These are phyloP conservation scores for Ophion obscuratus DNA, from an alignment of 2,888 invertebrate species.

Conservation along the genomic window DNA sequence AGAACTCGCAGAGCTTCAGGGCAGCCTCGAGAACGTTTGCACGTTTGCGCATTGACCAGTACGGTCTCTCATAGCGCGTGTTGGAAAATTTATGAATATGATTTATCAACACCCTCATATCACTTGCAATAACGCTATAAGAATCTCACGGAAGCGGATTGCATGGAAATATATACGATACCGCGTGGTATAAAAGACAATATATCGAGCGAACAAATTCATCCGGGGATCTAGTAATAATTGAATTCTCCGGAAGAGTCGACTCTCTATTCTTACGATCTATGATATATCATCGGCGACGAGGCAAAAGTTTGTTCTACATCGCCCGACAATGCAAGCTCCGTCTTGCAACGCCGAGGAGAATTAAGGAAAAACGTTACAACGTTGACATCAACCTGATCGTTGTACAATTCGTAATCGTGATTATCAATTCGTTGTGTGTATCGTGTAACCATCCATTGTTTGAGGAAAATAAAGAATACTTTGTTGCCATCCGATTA, in stretches of 20 bases:
- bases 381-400: conserved; percentile 43
- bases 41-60: background rate
- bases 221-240: conserved; percentile 14
- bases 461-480: conserved; percentile 59
- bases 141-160: background rate
- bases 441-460: conserved; percentile 61
- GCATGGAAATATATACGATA: conserved; percentile 12
- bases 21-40: background rate
- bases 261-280: conserved; percentile 23
- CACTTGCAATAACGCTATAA: conserved; percentile 15
- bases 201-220: conserved; percentile 46
- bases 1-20: background rate
- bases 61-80: background rate
- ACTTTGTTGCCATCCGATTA: conserved; percentile 43
- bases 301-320: conserved; percentile 33
- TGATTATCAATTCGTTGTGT: conserved; percentile 68
- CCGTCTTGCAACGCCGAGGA: conserved; percentile 7
- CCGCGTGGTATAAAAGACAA: conserved; percentile 39
- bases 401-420: conserved; percentile 65
- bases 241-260: conserved; percentile 16
- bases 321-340: background rate
- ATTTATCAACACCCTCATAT: conserved; percentile 24
- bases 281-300: conserved; percentile 40
- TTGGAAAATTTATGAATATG: background rate
- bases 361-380: background rate